Base-by-base conservation (phyloP, 2,797 vertebrate genomes). In the Bryconaethiops microstoma region DNA sequence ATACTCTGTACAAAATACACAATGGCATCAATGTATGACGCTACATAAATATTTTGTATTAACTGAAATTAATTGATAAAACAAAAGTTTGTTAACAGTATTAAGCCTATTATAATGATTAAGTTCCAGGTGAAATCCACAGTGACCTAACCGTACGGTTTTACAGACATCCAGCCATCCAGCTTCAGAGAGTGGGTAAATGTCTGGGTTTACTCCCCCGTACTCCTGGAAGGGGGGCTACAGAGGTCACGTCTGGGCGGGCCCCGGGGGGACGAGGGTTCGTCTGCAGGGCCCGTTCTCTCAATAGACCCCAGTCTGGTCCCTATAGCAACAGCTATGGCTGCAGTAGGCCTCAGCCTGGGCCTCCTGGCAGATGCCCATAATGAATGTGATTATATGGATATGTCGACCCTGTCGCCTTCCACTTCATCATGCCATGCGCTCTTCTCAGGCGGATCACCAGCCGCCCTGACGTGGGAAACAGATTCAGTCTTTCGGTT, bases 181-280 rank as follows among this genome's bases (percentile, higher is more conserved):
- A 29, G 35, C 40, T 23, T 83, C 63, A 83, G 70, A 83, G 68
- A 74, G 52, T 62, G 59, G 63, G 75, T 71, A 82, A 83, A 79
- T 45, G 64, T 29, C 83, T 74, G 75, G 70, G 79, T 75, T 82
- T 50, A 74, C 74, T 74, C 57, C 74, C 64, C 74, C 71, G 81
- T 77, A 73, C 9, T 84, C 82, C 90, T 88, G 83, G 91, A 91
- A 86, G 87, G 86, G 90, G 84, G 85, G 90, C 88, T 87, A 81
- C 89, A 65, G 85, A 91, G 95, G 93, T 96, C 94, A 91, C 84
- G 94, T 95, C 94, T 95, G 94, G 95, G 93, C 95, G 90, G 88
- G 84, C 92, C 95, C 90, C 94, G 0, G 42, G 92, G 91, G 94
- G 93, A 87, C 86, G 89, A 77, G 85, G 78, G 88, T 60, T 90